Base-by-base conservation (phyloP, 2,888 invertebrate species). In the Epinotia ramella region DNA sequence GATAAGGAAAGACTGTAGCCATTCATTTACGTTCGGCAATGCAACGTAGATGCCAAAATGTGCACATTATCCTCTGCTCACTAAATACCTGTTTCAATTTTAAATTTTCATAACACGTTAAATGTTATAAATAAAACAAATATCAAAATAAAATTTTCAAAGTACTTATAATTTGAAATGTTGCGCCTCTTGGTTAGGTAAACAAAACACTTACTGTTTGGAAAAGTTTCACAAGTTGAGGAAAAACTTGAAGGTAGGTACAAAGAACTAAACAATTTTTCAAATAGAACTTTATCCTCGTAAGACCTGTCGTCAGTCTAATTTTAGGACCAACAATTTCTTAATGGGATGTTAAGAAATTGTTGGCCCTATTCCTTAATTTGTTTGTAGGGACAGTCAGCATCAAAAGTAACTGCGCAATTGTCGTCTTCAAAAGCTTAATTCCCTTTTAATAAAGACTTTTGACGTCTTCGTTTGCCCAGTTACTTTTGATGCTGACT, bases 1-100 rank as follows among this genome's bases (percentile, higher is more conserved):
- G 87, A 93, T 78, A 85, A 83, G 82, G 91, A 89, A 77, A 85
- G 88, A 84, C 77, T 81, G 78, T 80, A 79, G 92, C 91, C 94
- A 94, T 94, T 94, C 94, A 94, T 92, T 92, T 92, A 92, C 87
- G 89, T 90, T 93, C 91, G 87, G 91, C 89, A 92, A 91, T 91
- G 87, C 86, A 86, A 88, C 84, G 79, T 80, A 76, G 67, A 72
- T 76, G 76, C 76, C 66, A 76, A 76, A 76, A 71, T 72, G 72
- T 73, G 73, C 66, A 73, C 73, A 78, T 70, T 73, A 76, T 73
- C 63, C 65, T 65, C 74, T 69, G 69, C 64, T 73, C 71, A 76
- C 66, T 60, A 69, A 72, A 73, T 66, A 60, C 56, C 59, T 68
- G 64, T 74, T 66, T 77, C 71, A 73, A 60, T 77, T 66, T 63